Evolutionary conservation across 2,113 vertebrate genomes (phyloP).

Genomic region (Chaetodon trifascialis): DNA sequence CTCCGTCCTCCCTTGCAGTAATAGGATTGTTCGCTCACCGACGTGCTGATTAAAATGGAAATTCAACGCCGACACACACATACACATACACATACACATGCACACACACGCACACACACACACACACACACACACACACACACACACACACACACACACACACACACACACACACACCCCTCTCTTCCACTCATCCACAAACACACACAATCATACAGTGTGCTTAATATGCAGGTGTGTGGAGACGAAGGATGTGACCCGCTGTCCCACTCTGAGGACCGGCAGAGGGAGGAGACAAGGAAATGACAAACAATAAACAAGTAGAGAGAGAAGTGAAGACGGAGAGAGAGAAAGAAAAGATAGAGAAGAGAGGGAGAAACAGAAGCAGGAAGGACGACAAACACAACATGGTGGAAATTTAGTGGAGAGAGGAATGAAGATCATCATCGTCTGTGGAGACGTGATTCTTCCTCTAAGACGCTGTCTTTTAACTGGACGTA

Average conservation of each 20-base stretch:
- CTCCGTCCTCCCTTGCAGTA: constrained; percentile 62
- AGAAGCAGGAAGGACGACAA: background rate
- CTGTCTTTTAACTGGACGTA: background rate
- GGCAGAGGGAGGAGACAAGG: background rate
- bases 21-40: constrained; percentile 74
- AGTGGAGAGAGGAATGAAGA: background rate
- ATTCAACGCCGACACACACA: constrained; percentile 51
- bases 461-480: background rate
- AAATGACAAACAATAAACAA: constrained; percentile 10
- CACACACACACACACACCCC: background rate
- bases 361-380: background rate
- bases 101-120: constrained; percentile 1
- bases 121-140: constrained; percentile 8
- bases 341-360: background rate
- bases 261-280: constrained; percentile 12
- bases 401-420: background rate
- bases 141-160: constrained; percentile 11
- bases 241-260: constrained; percentile 50
- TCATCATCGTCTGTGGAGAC: background rate
- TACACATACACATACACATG: no score
- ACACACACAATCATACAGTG: constrained; percentile 1
- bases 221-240: constrained; percentile 50
- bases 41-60: constrained; percentile 77
- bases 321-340: background rate
- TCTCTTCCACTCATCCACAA: background rate